These are phyloP conservation scores for Triplophysa yarkandensis DNA, from an alignment of 2,797 vertebrate species.

Conservation along the genomic window DNA sequence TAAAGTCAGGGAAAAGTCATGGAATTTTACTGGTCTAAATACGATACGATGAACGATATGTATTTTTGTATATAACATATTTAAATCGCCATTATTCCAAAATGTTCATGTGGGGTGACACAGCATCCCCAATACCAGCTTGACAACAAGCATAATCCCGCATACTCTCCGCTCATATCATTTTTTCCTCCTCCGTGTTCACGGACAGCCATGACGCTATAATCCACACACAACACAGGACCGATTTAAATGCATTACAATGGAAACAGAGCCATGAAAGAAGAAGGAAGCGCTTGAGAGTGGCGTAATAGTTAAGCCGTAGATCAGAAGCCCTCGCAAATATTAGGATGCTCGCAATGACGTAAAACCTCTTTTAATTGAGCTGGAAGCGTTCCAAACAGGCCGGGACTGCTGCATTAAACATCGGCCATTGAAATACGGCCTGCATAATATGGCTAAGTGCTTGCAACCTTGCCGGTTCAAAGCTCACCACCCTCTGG, in stretches of 20 bases:
- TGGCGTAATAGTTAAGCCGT: slow-evolving; percentile 18
- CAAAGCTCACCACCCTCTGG: slow-evolving; percentile 42
- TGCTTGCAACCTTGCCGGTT: slow-evolving; percentile 22
- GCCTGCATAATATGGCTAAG: slow-evolving; percentile 44
- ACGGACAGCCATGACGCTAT: background rate
- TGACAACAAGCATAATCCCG: slow-evolving; percentile 32
- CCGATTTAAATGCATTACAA: background rate
- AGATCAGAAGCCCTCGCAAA: slow-evolving; percentile 51
- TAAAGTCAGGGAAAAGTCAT: no score
- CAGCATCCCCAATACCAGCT: slow-evolving; percentile 37
- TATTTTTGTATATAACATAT: background rate
- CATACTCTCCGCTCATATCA: slow-evolving; percentile 11
- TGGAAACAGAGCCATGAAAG: background rate
- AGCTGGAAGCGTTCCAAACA: slow-evolving; percentile 50
- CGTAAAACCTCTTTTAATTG: slow-evolving; percentile 60
- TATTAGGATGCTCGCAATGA: slow-evolving; percentile 54
- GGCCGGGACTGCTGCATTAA: slow-evolving; percentile 38
- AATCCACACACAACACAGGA: background rate
- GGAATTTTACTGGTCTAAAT: no score
- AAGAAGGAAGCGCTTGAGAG: background rate
- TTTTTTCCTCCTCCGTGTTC: background rate
- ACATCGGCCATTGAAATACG: slow-evolving; percentile 50
- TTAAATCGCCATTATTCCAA: slow-evolving; percentile 31
- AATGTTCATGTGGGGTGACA: slow-evolving; percentile 36
- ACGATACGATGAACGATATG: no score